Conservation (phyloP, 2,888 invertebrate species). For the Endomychus coccineus region DNA sequence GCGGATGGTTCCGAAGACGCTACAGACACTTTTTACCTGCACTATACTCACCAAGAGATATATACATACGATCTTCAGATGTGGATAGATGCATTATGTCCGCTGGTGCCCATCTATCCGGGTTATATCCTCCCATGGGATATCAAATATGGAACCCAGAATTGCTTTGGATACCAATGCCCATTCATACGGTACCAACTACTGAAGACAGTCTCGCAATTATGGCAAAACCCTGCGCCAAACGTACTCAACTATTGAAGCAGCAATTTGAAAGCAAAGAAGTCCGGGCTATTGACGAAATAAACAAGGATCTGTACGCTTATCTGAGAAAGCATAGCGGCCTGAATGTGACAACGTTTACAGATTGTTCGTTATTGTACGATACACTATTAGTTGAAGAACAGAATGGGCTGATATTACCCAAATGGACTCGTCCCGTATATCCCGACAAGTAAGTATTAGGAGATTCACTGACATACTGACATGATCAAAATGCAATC, state of each 20-base stretch:
- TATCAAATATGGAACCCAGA: constrained; percentile 52
- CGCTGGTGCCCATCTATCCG: constrained; percentile 69
- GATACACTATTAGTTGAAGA: constrained; percentile 11
- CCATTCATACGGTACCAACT: constrained; percentile 57
- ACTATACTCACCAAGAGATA: constrained; percentile 47
- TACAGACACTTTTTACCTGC: constrained; percentile 54
- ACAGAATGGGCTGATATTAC: constrained; percentile 5
- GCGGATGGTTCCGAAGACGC: constrained; percentile 63
- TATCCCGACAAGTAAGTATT: no score
- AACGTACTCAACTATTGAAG: constrained; percentile 12
- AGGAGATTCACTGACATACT: no score
- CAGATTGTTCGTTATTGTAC: constrained; percentile 33
- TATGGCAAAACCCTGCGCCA: constrained; percentile 18
- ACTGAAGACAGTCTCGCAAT: constrained; percentile 46
- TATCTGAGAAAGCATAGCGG: constrained; percentile 58
- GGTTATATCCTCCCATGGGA: constrained; percentile 56
- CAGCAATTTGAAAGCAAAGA: constrained; percentile 15
- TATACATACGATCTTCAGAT: constrained; percentile 64
- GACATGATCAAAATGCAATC: no score
- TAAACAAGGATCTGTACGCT: constrained; percentile 52
- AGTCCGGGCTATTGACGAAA: constrained; percentile 41
- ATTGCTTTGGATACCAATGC: constrained; percentile 66
- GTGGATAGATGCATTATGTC: constrained; percentile 83
- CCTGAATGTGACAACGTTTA: constrained; percentile 46
- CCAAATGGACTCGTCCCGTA: constrained; percentile 8